Evolutionary conservation across 2,888 invertebrate genomes (phyloP), one percentile per base, ranked within the genome.

Genomic region (Leucania comma): DNA sequence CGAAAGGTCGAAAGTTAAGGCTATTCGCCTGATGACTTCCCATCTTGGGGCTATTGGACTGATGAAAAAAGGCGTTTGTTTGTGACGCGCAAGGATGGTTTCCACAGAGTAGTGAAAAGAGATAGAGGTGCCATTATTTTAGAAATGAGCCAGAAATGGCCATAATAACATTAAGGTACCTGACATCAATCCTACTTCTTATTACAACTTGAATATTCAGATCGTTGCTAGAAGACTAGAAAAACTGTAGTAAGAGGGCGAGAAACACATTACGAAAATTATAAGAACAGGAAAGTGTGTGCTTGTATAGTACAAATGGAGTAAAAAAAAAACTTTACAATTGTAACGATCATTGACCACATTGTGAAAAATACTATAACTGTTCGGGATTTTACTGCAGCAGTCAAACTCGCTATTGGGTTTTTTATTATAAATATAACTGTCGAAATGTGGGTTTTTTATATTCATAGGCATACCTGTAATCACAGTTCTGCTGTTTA

Each of bases 41-140:
- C 72, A 79, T 83, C 72, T 76, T 24, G 48, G 24, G n/a, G 67
- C 61, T 64, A 68, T 72, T 63, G 63, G 46, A 38, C 66, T 79
- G 81, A 82, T 81, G 81, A 79, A 72, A 81, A 79, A 80, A 57
- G 46, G 10, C 79, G 63, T 69, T 77, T 69, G 71, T 78, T 81
- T 75, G 48, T 57, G 53, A 29, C 48, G 66, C 63, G 61, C 56
- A 61, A 58, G 68, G 32, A 22, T 78, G 71, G 60, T 12, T 71
- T 14, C 60, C 58, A 54, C 29, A 75, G 74, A 77, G n/a, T 42
- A 5, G 2, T 24, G 10, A 9, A 26, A 54, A 14, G 5, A 14
- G 17, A 12, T 58, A 69, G 69, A 69, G 17, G n/a, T 53, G 51
- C 6, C 42, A 17, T 3, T 48, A 22, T 26, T 53, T 6, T 17